phyloP scores from a whole-genome alignment of 1,140 invertebrate genomes.

The Eufriesea mexicana region DNA sequence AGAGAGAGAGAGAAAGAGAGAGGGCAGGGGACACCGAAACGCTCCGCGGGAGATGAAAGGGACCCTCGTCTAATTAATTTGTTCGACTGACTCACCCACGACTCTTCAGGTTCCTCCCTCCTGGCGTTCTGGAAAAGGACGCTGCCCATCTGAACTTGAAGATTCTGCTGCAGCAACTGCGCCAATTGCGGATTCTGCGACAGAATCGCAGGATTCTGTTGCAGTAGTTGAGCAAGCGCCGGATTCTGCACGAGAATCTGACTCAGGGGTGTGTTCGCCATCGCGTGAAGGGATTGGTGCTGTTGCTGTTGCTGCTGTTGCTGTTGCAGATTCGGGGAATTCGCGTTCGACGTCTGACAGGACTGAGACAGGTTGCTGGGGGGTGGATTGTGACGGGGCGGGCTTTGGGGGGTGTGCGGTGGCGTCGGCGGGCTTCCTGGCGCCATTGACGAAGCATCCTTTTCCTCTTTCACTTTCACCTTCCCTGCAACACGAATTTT shows the following conservation, averaged over 20 bases:
- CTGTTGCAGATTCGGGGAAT: conserved; percentile 60
- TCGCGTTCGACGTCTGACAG: conserved; percentile 71
- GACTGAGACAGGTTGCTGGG: conserved; percentile 73
- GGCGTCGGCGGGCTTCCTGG: conserved; percentile 81
- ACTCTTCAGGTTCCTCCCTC: conserved; percentile 76
- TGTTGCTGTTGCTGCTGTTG: conserved; percentile 55
- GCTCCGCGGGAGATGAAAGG: conserved; percentile 31
- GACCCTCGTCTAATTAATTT: conserved; percentile 48
- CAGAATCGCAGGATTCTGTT: conserved; percentile 78
- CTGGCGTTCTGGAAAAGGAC: conserved; percentile 73
- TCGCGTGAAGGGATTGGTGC: conserved; percentile 59
- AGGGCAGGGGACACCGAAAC: not conserved
- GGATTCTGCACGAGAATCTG: conserved; percentile 80
- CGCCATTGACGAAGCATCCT: conserved; percentile 79
- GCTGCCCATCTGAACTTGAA: conserved; percentile 79
- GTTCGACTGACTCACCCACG: conserved; percentile 73
- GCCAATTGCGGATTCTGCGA: conserved; percentile 79
- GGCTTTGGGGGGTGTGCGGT: conserved; percentile 80
- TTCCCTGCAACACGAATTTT: conserved; percentile 71
- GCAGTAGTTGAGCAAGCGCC: conserved; percentile 77
- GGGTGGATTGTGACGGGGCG: conserved; percentile 75
- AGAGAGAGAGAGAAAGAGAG: conserved; percentile 7
- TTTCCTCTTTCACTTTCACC: conserved; percentile 78
- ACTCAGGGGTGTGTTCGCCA: conserved; percentile 74
- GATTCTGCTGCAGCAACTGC: conserved; percentile 79